phyloP scores from a whole-genome alignment of 2,113 vertebrate genomes.

The Callionymus lyra region DNA sequence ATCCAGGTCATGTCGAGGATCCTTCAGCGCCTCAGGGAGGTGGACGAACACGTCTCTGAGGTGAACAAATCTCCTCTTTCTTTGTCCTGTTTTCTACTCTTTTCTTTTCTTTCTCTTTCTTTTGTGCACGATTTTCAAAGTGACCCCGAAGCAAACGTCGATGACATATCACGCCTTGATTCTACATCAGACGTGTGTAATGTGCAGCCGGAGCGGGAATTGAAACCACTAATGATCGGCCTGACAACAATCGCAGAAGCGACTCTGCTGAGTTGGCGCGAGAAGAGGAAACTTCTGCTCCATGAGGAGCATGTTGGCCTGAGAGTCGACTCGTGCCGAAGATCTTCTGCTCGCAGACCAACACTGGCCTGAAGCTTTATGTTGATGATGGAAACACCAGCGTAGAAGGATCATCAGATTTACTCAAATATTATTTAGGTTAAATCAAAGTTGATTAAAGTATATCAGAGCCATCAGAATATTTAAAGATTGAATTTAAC shows the following conservation, averaged over 20 bases:
- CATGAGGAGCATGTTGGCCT: conserved; percentile 7
- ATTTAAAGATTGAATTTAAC: too few species aligned
- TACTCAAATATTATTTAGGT: too few species aligned
- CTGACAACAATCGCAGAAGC: conserved; percentile 23
- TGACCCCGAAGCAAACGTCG: conserved; percentile 16
- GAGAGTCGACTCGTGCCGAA: neutral
- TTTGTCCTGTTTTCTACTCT: conserved; percentile 7
- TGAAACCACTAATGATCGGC: conserved; percentile 38
- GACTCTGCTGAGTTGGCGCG: conserved; percentile 19
- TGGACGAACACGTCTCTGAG: conserved; percentile 88
- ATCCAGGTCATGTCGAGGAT: conserved; percentile 78
- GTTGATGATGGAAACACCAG: too few species aligned
- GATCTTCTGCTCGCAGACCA: too few species aligned
- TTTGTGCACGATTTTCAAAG: conserved; percentile 7
- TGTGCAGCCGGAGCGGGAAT: conserved; percentile 33
- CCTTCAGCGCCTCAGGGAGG: conserved; percentile 83
- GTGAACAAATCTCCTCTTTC: conserved; percentile 68
- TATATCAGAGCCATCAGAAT: too few species aligned
- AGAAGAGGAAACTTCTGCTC: conserved; percentile 23
- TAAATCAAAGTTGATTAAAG: too few species aligned
- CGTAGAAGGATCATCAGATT: too few species aligned
- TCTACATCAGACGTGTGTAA: conserved; percentile 31
- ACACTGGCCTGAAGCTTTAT: too few species aligned
- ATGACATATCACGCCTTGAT: conserved; percentile 35
- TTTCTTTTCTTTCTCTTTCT: neutral